Evolutionary conservation across 2,888 invertebrate genomes (phyloP), one percentile per base, ranked within the genome.

Genomic region (Pseudococcus viburni): DNA sequence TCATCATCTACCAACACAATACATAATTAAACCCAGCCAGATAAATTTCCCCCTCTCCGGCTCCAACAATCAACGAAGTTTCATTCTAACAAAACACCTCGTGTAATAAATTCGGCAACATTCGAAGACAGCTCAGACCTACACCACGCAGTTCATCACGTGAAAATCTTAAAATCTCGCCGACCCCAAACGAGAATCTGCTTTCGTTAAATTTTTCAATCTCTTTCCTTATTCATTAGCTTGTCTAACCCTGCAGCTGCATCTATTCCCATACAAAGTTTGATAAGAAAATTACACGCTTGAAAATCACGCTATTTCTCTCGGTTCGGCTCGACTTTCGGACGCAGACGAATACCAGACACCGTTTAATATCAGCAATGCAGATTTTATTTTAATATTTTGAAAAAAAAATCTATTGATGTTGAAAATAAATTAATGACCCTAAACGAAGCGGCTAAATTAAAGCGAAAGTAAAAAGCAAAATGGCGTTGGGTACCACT

Each of bases 391-490:
- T 51, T 15, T 51, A 51, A 51, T 51, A 51, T 51, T 48, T 33
- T 33, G 26, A 4, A 26, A 80, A 80, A 80, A 80, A 39, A 80
- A 42, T 39, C 42, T 42, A 26, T 80, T 80, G 80, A 80, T 80
- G 39, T 80, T 42, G 80, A 15, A 80, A 80, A 80, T 80, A 80
- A 80, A 80, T 80, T 80, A 80, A 80, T 80, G 26, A 33, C 26
- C 26, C 26, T 33, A 33, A 33, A 33, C 26, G 26, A 17, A 17
- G 17, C 80, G 26, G 26, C 80, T 80, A 80, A n/a, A 80, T 80
- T 80, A 80, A 80, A 42, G 42, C n/a, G 80, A 80, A 73, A 80
- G 80, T 80, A 80, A 42, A 73, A 80, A 80, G 80, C 42, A 80
- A 80, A 80, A 80, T 80, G 80, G 80, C 80, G 80, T 80, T 80